These are phyloP conservation scores for Bombus sylvicola DNA, from an alignment of 1,140 invertebrate species.

Conservation along the genomic window DNA sequence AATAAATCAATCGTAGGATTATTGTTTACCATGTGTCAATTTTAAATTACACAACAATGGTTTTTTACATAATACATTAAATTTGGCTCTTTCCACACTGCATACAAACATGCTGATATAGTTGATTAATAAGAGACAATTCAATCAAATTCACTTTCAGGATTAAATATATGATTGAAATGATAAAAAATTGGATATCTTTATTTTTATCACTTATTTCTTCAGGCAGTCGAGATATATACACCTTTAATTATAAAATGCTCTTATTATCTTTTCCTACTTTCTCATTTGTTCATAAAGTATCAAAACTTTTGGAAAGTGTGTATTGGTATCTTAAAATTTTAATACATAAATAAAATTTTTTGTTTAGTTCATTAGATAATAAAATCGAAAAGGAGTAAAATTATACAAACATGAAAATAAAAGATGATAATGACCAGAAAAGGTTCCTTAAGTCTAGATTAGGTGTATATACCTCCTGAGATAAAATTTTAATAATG, in stretches of 20 bases:
- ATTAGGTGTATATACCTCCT: constrained; percentile 30
- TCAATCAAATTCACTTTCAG: constrained; percentile 19
- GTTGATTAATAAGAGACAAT: constrained; percentile 5
- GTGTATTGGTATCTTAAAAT: neutral
- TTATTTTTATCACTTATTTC: constrained; percentile 8
- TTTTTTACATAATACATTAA: neutral
- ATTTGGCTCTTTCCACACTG: neutral
- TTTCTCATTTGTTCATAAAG: neutral
- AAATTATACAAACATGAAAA: neutral
- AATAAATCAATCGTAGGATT: neutral
- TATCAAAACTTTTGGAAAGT: constrained; percentile 26
- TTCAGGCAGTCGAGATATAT: constrained; percentile 31
- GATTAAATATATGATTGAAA: constrained; percentile 12
- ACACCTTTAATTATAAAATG: constrained; percentile 18
- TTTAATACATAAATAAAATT: neutral
- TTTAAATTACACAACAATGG: neutral
- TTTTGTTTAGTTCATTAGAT: neutral
- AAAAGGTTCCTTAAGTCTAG: constrained; percentile 22
- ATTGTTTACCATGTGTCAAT: neutral
- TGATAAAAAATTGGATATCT: constrained; percentile 1
- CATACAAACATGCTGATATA: constrained; percentile 7
- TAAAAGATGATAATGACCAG: neutral
- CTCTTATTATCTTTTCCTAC: neutral
- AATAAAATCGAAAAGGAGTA: neutral
- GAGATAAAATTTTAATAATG: constrained; percentile 16